Conservation (phyloP, 1,140 invertebrate species). For the Drosophila eugracilis region DNA sequence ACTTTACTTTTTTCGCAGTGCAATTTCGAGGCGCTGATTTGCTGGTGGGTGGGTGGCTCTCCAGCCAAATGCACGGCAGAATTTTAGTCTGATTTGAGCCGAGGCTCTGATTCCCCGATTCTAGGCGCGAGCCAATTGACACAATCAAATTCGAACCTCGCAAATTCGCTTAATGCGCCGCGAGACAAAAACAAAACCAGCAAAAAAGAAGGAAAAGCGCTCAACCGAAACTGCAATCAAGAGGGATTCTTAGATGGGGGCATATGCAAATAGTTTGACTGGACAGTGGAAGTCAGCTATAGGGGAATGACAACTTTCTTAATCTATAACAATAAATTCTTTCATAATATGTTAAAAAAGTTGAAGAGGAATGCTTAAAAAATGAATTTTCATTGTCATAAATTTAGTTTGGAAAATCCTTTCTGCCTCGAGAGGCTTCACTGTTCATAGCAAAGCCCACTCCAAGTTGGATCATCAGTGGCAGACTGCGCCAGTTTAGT, state of each 20-base stretch:
- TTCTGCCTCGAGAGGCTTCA: not conserved
- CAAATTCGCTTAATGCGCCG: slow-evolving; percentile 73
- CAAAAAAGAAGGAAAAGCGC: slow-evolving; percentile 9
- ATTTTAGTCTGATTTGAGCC: slow-evolving; percentile 10
- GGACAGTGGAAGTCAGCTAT: not conserved
- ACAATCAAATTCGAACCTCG: slow-evolving; percentile 72
- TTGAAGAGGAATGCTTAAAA: no score
- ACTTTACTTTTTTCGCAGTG: slow-evolving; percentile 41
- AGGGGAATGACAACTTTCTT: not conserved
- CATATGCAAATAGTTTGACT: slow-evolving; percentile 21
- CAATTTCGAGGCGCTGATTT: slow-evolving; percentile 35
- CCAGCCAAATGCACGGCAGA: slow-evolving; percentile 35
- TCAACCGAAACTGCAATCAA: slow-evolving; percentile 68
- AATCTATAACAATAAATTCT: no score
- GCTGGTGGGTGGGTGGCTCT: slow-evolving; percentile 36
- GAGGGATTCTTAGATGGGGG: not conserved
- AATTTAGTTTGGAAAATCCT: not conserved
- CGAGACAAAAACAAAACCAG: slow-evolving; percentile 47
- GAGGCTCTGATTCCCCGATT: slow-evolving; percentile 45
- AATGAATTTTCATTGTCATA: no score
- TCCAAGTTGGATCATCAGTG: slow-evolving; percentile 43
- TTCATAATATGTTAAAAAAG: no score
- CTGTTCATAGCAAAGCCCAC: slow-evolving; percentile 34
- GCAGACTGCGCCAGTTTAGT: slow-evolving; percentile 76
- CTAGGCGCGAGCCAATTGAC: slow-evolving; percentile 80